Conservation (phyloP, 1,140 invertebrate genomes). For the Monomorium pharaonis region DNA sequence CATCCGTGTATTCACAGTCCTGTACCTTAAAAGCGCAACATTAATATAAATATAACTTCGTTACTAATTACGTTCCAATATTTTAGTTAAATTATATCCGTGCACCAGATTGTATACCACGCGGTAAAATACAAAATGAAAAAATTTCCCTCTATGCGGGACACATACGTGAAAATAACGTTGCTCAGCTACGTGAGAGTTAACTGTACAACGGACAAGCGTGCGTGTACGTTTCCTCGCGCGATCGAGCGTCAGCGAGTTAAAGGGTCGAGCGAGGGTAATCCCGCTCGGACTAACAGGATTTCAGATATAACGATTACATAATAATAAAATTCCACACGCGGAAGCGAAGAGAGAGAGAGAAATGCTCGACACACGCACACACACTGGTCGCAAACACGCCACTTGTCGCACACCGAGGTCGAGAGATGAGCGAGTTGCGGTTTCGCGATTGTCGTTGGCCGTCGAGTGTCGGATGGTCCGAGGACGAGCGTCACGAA, state of each 20-base stretch:
- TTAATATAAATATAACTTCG: not conserved
- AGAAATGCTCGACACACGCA: slow-evolving; percentile 63
- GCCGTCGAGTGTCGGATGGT: not conserved
- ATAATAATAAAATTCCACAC: slow-evolving; percentile 60
- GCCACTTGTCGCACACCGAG: not conserved
- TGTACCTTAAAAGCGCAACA: slow-evolving; percentile 10
- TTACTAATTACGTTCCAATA: not conserved
- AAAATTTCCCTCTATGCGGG: not conserved
- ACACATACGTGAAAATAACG: not conserved
- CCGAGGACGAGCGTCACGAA: too few relatives aligned
- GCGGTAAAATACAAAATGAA: not conserved
- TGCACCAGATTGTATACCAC: not conserved
- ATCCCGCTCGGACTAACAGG: slow-evolving; percentile 23
- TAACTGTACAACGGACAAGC: not conserved
- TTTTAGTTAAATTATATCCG: not conserved
- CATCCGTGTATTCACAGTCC: not conserved
- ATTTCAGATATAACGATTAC: slow-evolving; percentile 66
- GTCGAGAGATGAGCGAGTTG: not conserved
- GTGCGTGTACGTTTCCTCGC: not conserved
- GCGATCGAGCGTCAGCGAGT: not conserved
- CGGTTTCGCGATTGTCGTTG: not conserved
- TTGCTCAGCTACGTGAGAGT: not conserved
- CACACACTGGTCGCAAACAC: not conserved
- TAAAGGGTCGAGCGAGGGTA: not conserved
- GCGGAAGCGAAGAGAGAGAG: slow-evolving; percentile 51